Conservation (phyloP, 2,888 invertebrate genomes). For the Quadriops clusia region DNA sequence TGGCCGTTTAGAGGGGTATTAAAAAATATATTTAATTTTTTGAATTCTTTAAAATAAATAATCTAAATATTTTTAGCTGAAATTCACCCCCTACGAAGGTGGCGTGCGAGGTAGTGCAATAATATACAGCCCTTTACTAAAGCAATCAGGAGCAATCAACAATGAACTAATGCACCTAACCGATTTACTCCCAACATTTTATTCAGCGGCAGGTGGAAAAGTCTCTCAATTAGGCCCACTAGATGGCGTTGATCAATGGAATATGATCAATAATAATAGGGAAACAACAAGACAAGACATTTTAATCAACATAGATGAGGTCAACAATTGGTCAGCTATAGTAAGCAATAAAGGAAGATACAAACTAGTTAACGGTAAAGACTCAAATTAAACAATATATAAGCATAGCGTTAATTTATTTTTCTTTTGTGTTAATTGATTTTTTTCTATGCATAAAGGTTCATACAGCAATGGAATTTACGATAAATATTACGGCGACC, state of each 20-base stretch:
- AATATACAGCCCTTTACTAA: conserved; percentile 58
- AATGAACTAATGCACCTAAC: conserved; percentile 61
- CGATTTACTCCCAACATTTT: conserved; percentile 73
- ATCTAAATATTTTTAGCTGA: conserved; percentile 46
- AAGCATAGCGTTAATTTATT: no score
- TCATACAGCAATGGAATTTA: conserved; percentile 19
- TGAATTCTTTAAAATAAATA: no score
- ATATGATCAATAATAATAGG: conserved; percentile 20
- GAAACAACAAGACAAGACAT: conserved; percentile 17
- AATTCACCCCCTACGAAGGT: conserved; percentile 77
- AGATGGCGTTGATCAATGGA: conserved; percentile 35
- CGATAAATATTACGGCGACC: conserved; percentile 23
- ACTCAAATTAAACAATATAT: no score
- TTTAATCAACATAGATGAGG: conserved; percentile 31
- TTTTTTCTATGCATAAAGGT: conserved; percentile 9
- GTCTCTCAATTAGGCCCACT: conserved; percentile 22
- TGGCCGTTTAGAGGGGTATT: conserved; percentile 53
- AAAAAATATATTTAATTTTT: no score
- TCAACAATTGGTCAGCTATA: conserved; percentile 30
- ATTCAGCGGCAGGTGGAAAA: conserved; percentile 28
- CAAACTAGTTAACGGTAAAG: conserved; percentile 28
- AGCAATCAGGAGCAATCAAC: conserved; percentile 42
- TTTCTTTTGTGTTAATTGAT: not conserved
- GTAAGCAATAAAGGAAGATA: conserved; percentile 25
- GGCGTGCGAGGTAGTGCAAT: conserved; percentile 65